Base-by-base conservation (phyloP, 2,888 invertebrate species). In the Dinocampus coccinellae region DNA sequence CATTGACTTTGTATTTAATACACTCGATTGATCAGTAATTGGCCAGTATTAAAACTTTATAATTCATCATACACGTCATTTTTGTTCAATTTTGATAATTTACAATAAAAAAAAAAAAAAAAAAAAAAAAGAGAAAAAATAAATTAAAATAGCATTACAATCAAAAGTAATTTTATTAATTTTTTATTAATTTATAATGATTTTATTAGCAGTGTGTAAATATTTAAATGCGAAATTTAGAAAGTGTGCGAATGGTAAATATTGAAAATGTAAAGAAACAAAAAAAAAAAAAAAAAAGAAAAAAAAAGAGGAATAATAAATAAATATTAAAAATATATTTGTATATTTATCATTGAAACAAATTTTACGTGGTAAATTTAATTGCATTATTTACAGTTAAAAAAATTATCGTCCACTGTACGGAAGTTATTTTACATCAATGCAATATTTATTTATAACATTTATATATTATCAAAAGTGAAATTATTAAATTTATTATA, bases 401-500 rank as follows among this genome's bases (percentile, higher is more conserved):
- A 7, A 6, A 11, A 52, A 61, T 69, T 36, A 61, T 69, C 61
- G 36, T 33, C n/a, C n/a, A 34, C 29, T 67, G 69, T 69, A 22
- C 55, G 39, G 66, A 57, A 47, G 47, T 47, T 47, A 9, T 47
- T 4, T 47, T 29, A 29, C 7, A 34, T 16, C 3, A 26, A 13
- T 42, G 58, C 16, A 58, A 57, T 66, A 66, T 55, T 55, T n/a
- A 16, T 36, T 55, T 36, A 36, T 29, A 29, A 29, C 7, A 29
- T 29, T 29, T 4, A 29, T 36, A 57, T 33, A 22, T 29, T 60
- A 68, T 34, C 47, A 47, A 36, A 69, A 34, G 69, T 69, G 69
- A 69, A 69, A 69, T 69, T 69, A 52, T n/a, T n/a, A 53, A 69
- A 69, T 69, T 69, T 61, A 61, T 69, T 52, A 53, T 53, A 42